These are phyloP conservation scores for Callinectes sapidus DNA, from an alignment of 2,888 invertebrate genomes.

Conservation along the genomic window DNA sequence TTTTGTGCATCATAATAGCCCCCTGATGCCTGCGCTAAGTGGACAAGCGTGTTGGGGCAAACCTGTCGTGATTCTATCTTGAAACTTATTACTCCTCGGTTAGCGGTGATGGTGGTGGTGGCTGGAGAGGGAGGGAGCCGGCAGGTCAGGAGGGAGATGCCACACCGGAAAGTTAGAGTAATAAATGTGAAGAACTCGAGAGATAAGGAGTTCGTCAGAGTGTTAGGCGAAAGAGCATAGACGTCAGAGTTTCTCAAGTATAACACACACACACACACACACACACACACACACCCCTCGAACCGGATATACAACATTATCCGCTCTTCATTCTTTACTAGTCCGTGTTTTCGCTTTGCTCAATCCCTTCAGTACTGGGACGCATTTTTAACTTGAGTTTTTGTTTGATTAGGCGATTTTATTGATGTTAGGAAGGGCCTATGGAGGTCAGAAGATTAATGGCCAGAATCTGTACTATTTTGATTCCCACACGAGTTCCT, in stretches of 20 bases:
- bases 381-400: no score
- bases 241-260: not conserved
- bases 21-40: not conserved
- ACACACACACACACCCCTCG: not conserved
- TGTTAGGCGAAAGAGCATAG: not conserved
- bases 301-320: not conserved
- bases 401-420: no score
- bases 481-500: no score
- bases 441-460: no score
- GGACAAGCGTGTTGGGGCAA: not conserved
- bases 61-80: not conserved
- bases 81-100: not conserved
- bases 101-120: not conserved
- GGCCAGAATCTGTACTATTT: no score
- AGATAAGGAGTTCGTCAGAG: conserved; percentile 9
- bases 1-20: not conserved
- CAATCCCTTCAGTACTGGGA: no score
- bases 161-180: not conserved
- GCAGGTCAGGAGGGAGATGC: not conserved
- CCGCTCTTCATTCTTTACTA: not conserved
- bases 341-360: not conserved
- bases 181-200: not conserved
- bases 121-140: not conserved
- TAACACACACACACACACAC: no score
- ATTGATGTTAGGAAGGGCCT: no score